Conservation (phyloP, 1,140 invertebrate genomes). For the Geopemphigus sp. region DNA sequence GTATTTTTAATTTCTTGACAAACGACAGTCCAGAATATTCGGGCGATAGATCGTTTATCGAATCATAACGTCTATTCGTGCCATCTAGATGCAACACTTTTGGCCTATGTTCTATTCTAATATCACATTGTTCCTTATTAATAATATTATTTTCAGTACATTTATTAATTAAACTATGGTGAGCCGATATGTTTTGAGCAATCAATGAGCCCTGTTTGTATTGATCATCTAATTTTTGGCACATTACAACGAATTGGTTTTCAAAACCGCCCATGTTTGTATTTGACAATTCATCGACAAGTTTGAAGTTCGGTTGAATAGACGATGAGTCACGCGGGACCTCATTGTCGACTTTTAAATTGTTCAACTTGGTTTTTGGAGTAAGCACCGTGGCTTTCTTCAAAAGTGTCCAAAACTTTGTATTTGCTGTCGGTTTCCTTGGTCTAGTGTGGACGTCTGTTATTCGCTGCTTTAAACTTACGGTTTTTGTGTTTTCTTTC, state of each 20-base stretch:
- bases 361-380: slow-evolving; percentile 27
- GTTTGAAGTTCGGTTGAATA: neutral
- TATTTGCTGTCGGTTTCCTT: slow-evolving; percentile 50
- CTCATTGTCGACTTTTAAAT: neutral
- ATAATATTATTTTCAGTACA: slow-evolving; percentile 34
- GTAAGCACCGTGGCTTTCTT: slow-evolving; percentile 56
- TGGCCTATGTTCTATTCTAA: slow-evolving; percentile 37
- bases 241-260: slow-evolving; percentile 10
- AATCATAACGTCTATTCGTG: slow-evolving; percentile 61
- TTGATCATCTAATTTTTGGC: slow-evolving; percentile 44
- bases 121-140: slow-evolving; percentile 44
- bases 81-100: neutral
- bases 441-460: neutral
- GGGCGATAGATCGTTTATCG: slow-evolving; percentile 81
- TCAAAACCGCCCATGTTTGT: neutral
- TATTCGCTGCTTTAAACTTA: slow-evolving; percentile 19
- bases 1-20: slow-evolving; percentile 82
- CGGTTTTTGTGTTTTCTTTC: slow-evolving; percentile 1
- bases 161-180: slow-evolving; percentile 25
- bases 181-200: slow-evolving; percentile 47
- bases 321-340: neutral
- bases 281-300: neutral
- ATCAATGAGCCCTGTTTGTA: slow-evolving; percentile 44
- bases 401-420: slow-evolving; percentile 57
- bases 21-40: slow-evolving; percentile 83